Conservation (phyloP, 2,113 vertebrate species). For the Mirza zaza region DNA sequence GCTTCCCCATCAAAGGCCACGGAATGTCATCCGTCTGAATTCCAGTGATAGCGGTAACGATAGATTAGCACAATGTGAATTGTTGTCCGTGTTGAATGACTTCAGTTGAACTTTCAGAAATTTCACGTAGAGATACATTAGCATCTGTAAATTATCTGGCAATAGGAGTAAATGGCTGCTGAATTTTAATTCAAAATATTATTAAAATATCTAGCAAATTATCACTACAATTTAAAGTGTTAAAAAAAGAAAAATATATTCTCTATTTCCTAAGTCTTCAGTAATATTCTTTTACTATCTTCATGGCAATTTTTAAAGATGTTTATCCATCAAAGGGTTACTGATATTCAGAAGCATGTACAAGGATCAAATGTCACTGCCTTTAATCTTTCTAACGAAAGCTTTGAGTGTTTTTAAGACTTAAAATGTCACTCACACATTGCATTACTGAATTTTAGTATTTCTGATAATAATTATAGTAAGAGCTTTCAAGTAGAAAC, state of each 20-base stretch:
- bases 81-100: not conserved
- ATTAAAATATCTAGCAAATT: constrained; percentile 37
- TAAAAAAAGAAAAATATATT: not conserved
- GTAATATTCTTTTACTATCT: not conserved
- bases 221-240: constrained; percentile 35
- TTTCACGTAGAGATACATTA: not conserved
- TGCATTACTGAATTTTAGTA: not conserved
- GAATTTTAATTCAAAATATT: constrained; percentile 52
- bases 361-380: not conserved
- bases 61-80: not conserved
- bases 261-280: not conserved
- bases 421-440: constrained; percentile 24
- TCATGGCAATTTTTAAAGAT: constrained; percentile 17
- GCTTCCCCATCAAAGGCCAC: not conserved
- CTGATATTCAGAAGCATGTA: not conserved
- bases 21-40: not conserved
- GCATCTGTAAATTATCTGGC: constrained; percentile 43
- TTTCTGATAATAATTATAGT: constrained; percentile 45
- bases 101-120: constrained; percentile 34
- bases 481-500: not conserved
- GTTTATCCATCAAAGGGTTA: not conserved
- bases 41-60: not conserved
- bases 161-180: not conserved
- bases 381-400: constrained; percentile 33
- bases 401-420: not conserved